Evolutionary conservation across 1,140 invertebrate species (phyloP), one percentile per base, ranked within the genome.

Genomic region (Parapsyche elsis): DNA sequence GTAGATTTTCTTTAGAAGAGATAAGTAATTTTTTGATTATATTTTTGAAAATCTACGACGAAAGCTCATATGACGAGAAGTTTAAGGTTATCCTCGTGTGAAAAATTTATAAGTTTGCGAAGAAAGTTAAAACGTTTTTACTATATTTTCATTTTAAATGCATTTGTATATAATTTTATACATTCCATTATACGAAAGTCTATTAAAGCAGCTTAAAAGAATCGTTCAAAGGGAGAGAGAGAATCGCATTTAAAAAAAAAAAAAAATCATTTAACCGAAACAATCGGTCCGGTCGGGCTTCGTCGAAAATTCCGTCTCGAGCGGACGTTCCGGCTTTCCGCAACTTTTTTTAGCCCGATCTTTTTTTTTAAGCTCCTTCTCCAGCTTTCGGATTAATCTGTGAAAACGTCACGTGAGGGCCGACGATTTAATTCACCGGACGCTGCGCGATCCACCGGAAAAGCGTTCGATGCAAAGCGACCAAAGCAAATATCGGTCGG

Each of bases 351-450:
- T 53, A 16, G 10, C 16, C 16, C 49, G 2, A 14, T 12, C 49
- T 10, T 53, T 53, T n/a, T n/a, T 38, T 38, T 38, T 38, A 38
- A 38, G 30, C 30, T 38, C 30, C 30, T 38, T 38, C 16, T 53
- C 49, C 49, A 16, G 49, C 16, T 53, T 53, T 53, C 49, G 49
- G 49, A 67, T 46, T 82, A 78, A 82, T 82, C 81, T 80, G 81
- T 82, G 81, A 82, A 82, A 82, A 80, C 80, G 75, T 80, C 81
- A 82, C 59, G 74, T 82, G 81, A 78, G 61, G 71, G 30, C 57
- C 71, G 46, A 79, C 61, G 78, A 80, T 82, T 82, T 78, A 73
- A 82, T 82, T 82, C 70, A 79, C 61, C 10, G 46, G 49, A 53
- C 30, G 59, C 44, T 9, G 10, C 38, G 19, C 26, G 21, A 26